Conservation (phyloP, 2,113 vertebrate species). For the Pteruthius melanotis region DNA sequence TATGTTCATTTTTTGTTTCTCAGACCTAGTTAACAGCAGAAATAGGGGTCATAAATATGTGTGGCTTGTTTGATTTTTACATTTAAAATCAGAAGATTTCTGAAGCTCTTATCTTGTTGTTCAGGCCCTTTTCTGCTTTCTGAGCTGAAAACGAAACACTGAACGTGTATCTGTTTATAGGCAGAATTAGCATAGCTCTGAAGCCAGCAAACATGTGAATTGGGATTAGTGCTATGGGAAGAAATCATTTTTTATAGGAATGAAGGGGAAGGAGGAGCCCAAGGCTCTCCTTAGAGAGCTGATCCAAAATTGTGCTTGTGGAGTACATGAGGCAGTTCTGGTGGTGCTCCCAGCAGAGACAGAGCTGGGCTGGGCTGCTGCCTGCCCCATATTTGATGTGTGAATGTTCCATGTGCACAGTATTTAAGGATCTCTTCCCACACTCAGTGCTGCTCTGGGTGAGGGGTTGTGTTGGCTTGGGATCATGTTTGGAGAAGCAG, state of each 20-base stretch:
- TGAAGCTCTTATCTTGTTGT: neutral
- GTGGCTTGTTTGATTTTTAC: neutral
- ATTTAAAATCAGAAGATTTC: neutral
- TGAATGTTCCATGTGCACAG: fast-evolving
- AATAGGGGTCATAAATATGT: neutral
- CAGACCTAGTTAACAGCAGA: neutral
- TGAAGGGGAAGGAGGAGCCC: neutral
- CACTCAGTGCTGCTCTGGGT: neutral
- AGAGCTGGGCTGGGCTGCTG: neutral
- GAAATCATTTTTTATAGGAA: neutral
- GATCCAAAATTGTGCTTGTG: neutral
- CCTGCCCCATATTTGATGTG: no score
- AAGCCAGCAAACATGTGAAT: neutral
- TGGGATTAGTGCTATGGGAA: neutral
- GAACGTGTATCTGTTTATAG: neutral
- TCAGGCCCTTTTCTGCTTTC: neutral
- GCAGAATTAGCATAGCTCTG: neutral
- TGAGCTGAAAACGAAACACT: neutral
- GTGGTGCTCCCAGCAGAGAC: neutral
- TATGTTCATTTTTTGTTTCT: neutral
- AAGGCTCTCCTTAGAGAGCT: neutral
- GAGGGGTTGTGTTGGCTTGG: neutral
- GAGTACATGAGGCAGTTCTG: neutral
- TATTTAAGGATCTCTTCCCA: neutral
- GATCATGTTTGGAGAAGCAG: neutral